Conservation (phyloP, 2,888 invertebrate genomes). For the Calliopum simillimum region DNA sequence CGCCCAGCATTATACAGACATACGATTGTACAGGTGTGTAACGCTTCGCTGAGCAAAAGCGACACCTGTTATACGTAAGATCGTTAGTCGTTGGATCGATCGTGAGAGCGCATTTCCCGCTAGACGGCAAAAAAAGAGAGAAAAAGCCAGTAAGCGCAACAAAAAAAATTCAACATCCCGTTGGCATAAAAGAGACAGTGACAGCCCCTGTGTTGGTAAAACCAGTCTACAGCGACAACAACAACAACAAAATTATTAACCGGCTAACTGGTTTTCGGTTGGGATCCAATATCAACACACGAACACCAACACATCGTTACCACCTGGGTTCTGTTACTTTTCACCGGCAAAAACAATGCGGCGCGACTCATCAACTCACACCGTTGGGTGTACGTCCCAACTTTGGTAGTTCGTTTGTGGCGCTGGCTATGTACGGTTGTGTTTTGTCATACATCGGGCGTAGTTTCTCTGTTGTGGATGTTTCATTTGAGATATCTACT, state of each 20-base stretch:
- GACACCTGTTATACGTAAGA: constrained; percentile 1
- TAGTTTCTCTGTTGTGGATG: background rate
- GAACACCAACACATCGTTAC: background rate
- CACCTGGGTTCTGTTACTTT: constrained; percentile 6
- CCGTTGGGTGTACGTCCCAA: constrained; percentile 39
- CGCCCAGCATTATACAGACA: constrained; percentile 4
- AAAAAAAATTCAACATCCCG: background rate
- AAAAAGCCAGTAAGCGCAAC: background rate
- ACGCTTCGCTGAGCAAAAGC: background rate
- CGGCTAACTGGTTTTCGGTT: background rate
- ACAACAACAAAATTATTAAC: background rate
- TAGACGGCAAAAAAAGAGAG: background rate
- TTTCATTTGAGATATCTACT: background rate
- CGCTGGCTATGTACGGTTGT: constrained; percentile 47
- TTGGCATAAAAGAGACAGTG: background rate
- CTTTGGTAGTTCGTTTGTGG: constrained; percentile 46
- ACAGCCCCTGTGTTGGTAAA: background rate
- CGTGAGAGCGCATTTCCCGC: background rate
- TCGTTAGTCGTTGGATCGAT: constrained; percentile 1
- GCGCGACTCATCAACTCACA: constrained; percentile 38
- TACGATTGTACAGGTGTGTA: constrained; percentile 9
- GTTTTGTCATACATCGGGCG: constrained; percentile 24
- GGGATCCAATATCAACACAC: too few species aligned
- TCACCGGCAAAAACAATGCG: background rate
- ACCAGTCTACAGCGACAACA: background rate